Base-by-base conservation (phyloP, 2,113 vertebrate species). In the Nannobrachium achirus region DNA sequence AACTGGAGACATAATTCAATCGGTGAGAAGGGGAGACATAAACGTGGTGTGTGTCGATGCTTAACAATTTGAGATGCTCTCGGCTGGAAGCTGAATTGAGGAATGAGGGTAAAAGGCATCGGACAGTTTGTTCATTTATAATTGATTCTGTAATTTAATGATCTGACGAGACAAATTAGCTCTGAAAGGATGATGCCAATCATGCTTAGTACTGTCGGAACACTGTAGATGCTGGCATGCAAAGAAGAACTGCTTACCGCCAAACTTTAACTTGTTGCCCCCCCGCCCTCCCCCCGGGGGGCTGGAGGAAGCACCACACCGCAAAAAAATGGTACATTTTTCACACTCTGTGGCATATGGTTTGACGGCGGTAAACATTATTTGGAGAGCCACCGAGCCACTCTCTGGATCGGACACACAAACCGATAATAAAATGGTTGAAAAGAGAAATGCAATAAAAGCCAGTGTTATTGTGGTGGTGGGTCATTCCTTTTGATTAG, bases 161-260 rank as follows among this genome's bases (percentile, higher is more conserved):
- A 75, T 68, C 51, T 40, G 46, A 69, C 66, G 55, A 42, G 50
- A 71, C 84, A 76, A 52, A 15, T 39, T 49, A 69, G 61, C 60
- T 61, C 25, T 57, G 52, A 20, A 65, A 65, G 50, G 44, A 55
- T 8, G 81, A 71, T 33, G 70, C 78, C 50, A 42, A 69, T 86
- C 83, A 80, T 81, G 74, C 60, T 11, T 15, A 45, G 69, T 0
- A 60, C 73, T 73, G 49, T 65, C 18, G 62, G 55, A 51, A 56
- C n/a, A n/a, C n/a, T n/a, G n/a, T 25, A 61, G 56, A 63, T 48
- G 15, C 50, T 69, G 66, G 67, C 80, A 80, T 82, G 79, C 76
- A 71, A 75, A 66, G 66, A 57, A 71, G 55, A 80, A 78, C 10
- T 77, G 80, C 80, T 86, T 45, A 66, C 53, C 20, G 51, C 68